Evolutionary conservation across 2,888 invertebrate genomes (phyloP).

Genomic region (Oithona nana): DNA sequence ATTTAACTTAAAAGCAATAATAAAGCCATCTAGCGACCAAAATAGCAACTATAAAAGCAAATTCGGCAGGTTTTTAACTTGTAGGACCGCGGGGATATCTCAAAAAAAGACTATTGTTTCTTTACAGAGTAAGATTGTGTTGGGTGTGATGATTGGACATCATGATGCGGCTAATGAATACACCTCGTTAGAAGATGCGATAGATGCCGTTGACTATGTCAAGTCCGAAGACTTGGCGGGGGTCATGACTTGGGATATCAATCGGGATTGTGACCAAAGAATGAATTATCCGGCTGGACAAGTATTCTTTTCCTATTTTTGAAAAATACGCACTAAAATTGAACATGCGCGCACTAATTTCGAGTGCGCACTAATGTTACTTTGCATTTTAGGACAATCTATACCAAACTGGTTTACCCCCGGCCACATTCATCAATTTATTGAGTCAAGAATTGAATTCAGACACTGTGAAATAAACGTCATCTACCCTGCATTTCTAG

Average conservation of each 20-base stretch:
- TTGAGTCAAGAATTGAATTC: neutral
- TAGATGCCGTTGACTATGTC: neutral
- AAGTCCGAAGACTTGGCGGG: neutral
- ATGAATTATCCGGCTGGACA: neutral
- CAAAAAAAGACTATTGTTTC: too few species aligned
- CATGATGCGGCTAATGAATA: constrained; percentile 2
- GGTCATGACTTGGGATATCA: constrained; percentile 5
- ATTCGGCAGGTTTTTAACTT: too few species aligned
- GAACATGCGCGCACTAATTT: neutral
- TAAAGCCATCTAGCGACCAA: too few species aligned
- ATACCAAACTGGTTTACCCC: neutral
- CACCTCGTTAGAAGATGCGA: neutral
- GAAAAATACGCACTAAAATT: too few species aligned
- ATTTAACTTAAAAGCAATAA: too few species aligned
- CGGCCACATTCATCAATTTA: neutral
- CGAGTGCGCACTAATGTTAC: neutral
- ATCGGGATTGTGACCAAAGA: neutral
- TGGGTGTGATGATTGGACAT: neutral
- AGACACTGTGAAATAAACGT: neutral
- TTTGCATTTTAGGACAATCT: neutral
- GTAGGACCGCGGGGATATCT: too few species aligned
- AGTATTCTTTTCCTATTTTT: too few species aligned
- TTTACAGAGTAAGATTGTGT: neutral
- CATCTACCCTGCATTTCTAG: neutral
- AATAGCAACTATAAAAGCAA: too few species aligned